Evolutionary conservation across 2,888 invertebrate species (phyloP).

Genomic region (Scaptomyza caliginosa): DNA sequence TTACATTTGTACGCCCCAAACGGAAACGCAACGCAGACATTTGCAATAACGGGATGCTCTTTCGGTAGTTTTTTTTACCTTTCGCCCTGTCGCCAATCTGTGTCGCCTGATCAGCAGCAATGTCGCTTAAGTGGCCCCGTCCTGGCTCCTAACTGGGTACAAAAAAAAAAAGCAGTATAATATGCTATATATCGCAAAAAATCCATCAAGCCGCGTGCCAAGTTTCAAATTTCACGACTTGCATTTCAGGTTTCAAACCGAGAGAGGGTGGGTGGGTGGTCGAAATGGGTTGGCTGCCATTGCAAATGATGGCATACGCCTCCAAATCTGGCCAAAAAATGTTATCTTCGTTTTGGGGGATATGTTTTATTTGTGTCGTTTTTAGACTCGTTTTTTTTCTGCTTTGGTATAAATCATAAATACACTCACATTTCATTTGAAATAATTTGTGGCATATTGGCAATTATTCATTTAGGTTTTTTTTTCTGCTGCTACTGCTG

Average conservation of each 20-base stretch:
- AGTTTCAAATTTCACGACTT: slow-evolving; percentile 70
- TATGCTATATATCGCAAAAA: slow-evolving; percentile 27
- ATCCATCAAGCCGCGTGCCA: slow-evolving; percentile 70
- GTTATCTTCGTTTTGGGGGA: slow-evolving; percentile 59
- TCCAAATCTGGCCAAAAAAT: slow-evolving; percentile 64
- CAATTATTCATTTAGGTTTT: slow-evolving; percentile 79
- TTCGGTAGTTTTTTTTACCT: slow-evolving; percentile 62
- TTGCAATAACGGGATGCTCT: slow-evolving; percentile 44
- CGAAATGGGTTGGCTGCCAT: slow-evolving; percentile 21
- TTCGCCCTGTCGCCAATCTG: slow-evolving; percentile 67
- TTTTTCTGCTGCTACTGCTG: slow-evolving; percentile 5
- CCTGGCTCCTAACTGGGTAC: slow-evolving; percentile 54
- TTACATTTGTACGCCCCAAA: slow-evolving; percentile 53
- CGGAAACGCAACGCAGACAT: slow-evolving; percentile 79
- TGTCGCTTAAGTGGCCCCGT: slow-evolving; percentile 72
- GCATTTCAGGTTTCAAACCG: slow-evolving; percentile 50
- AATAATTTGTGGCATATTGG: slow-evolving; percentile 81
- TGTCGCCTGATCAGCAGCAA: slow-evolving; percentile 61
- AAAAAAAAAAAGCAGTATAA: slow-evolving; percentile 8
- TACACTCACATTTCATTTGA: slow-evolving; percentile 80
- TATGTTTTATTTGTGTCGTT: slow-evolving; percentile 48
- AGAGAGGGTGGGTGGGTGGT: background rate
- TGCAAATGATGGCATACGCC: slow-evolving; percentile 65
- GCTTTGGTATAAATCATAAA: slow-evolving; percentile 71
- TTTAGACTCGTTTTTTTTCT: background rate